Evolutionary conservation across 1,140 invertebrate genomes (phyloP).

Genomic region (Psilanteris sp.): DNA sequence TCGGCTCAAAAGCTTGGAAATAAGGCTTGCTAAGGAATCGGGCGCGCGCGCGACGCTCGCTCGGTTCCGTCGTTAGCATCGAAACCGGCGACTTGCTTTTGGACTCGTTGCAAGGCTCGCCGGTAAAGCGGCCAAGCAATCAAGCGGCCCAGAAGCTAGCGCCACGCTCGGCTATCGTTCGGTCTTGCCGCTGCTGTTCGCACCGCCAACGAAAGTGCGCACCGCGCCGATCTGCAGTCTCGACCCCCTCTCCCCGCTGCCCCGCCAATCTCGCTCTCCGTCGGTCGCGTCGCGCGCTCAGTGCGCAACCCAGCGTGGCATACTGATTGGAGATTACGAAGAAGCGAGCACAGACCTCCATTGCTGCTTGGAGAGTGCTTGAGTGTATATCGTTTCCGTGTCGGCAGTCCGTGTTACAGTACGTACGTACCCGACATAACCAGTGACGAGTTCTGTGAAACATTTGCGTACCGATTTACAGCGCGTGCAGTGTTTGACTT

Average conservation of each 20-base stretch:
- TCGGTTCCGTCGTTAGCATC: too few relatives aligned
- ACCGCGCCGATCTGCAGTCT: constrained; percentile 50
- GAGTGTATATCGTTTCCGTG: constrained; percentile 45
- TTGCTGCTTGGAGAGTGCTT: constrained; percentile 76
- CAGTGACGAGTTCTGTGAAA: constrained; percentile 16
- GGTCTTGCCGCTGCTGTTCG: constrained; percentile 3
- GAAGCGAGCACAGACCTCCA: constrained; percentile 74
- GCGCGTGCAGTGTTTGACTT: constrained; percentile 16
- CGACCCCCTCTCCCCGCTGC: constrained; percentile 41
- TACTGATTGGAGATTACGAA: constrained; percentile 71
- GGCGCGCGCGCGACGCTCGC: background rate
- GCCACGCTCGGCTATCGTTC: constrained; percentile 34
- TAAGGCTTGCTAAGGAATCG: background rate
- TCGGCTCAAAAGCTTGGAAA: constrained; percentile 15
- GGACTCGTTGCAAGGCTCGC: background rate
- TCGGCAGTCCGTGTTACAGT: constrained; percentile 59
- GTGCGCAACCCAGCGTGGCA: constrained; percentile 67
- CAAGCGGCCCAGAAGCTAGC: constrained; percentile 21
- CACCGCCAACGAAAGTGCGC: constrained; percentile 45
- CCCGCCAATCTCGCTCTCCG: constrained; percentile 28
- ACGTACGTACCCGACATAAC: constrained; percentile 22
- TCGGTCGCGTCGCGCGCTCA: constrained; percentile 36
- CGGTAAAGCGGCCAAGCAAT: background rate
- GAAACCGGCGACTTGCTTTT: too few relatives aligned
- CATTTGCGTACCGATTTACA: constrained; percentile 3